A percentile compares a stretch with the other conserved stretches of the same genome.
phyloP scores from a whole-genome alignment of 2,797 vertebrate species.

The Rhinichthys osculus region DNA sequence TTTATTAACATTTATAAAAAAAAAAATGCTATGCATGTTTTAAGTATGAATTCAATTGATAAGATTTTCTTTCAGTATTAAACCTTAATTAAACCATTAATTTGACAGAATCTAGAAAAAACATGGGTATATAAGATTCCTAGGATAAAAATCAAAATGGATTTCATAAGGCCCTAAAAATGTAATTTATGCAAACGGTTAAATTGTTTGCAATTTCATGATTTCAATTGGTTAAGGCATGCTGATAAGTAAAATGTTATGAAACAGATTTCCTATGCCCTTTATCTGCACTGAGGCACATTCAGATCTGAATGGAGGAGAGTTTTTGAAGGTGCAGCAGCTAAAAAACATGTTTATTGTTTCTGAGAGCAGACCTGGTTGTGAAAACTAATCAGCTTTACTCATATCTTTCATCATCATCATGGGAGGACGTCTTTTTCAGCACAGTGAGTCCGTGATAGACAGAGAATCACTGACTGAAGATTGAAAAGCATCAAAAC shows the following conservation, averaged over 20 bases:
- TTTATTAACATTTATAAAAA: no score
- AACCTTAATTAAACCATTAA: not conserved
- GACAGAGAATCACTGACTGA: not conserved
- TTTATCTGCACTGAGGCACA: not conserved
- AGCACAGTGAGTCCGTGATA: not conserved
- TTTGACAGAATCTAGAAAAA: not conserved
- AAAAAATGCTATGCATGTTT: no score
- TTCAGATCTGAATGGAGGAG: not conserved
- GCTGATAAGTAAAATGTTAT: not conserved
- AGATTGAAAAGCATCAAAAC: constrained; percentile 23
- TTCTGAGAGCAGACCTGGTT: not conserved
- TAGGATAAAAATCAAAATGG: not conserved
- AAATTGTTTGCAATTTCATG: no score
- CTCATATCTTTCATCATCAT: not conserved
- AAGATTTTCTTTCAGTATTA: not conserved
- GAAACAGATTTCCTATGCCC: not conserved
- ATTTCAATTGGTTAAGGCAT: no score
- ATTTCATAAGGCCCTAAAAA: no score
- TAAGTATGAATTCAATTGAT: no score
- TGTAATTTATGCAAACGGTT: no score
- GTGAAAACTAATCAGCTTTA: not conserved
- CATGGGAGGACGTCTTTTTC: not conserved
- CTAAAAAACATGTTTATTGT: not conserved
- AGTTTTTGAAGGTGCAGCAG: not conserved
- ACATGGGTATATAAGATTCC: not conserved